phyloP scores from a whole-genome alignment of 2,797 vertebrate genomes.

The Morelia viridis region DNA sequence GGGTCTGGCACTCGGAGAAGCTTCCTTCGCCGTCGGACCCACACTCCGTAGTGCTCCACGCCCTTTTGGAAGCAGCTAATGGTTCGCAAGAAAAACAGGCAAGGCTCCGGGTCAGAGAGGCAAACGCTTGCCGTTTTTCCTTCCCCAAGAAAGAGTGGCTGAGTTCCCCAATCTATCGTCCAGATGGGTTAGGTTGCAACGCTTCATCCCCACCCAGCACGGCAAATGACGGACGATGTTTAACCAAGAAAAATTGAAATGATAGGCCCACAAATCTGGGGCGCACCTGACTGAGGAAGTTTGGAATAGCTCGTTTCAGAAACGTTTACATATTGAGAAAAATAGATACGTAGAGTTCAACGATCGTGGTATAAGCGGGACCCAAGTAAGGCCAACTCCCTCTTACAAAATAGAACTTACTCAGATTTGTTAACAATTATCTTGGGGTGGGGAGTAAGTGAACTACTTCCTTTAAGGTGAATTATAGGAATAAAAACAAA shows the following conservation, averaged over 20 bases:
- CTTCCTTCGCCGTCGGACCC: conserved; percentile 7
- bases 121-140: neutral
- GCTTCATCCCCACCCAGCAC: neutral
- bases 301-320: neutral
- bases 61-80: neutral
- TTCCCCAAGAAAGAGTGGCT: neutral
- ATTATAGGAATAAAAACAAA: neutral
- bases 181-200: neutral
- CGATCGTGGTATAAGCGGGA: neutral
- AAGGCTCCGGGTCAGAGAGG: neutral
- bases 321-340: neutral
- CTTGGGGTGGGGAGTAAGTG: neutral
- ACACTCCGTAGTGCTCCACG: neutral
- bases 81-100: neutral
- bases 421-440: neutral
- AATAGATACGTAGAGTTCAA: neutral
- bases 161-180: neutral
- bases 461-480: neutral
- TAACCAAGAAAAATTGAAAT: neutral
- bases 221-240: neutral
- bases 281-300: neutral
- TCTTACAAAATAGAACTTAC: neutral
- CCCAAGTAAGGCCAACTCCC: neutral
- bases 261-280: neutral
- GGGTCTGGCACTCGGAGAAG: neutral